phyloP scores from a whole-genome alignment of 2,888 invertebrate genomes.

The Ectobius pallidus region DNA sequence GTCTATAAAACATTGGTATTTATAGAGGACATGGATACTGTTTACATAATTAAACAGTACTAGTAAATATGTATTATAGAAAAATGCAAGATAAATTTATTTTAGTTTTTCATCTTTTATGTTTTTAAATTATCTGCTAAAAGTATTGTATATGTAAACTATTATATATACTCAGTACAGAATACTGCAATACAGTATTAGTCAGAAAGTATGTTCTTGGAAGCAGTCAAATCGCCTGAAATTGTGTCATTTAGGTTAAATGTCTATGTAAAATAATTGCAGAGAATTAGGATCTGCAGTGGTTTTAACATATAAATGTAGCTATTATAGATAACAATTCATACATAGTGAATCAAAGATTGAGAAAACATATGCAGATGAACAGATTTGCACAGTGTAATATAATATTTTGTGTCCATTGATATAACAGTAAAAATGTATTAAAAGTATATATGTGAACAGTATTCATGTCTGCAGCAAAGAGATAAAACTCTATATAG shows the following conservation, averaged over 20 bases:
- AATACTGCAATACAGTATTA: background rate
- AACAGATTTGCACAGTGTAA: background rate
- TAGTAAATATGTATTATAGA: background rate
- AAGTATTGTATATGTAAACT: background rate
- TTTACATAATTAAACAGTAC: background rate
- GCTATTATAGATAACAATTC: background rate
- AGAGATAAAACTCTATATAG: too few species aligned
- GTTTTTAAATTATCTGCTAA: background rate
- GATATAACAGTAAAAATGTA: background rate
- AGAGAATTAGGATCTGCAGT: background rate
- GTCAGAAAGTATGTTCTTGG: background rate
- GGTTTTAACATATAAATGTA: background rate
- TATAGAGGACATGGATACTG: conserved; percentile 9
- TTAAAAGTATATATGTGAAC: background rate
- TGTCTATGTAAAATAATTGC: background rate
- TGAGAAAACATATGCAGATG: background rate
- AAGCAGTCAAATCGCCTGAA: background rate
- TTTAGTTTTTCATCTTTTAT: background rate
- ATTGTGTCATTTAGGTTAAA: background rate
- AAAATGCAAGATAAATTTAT: background rate
- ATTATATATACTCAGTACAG: background rate
- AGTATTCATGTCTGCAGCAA: conserved; percentile 24
- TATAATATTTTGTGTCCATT: background rate
- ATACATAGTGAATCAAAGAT: background rate
- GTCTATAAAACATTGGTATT: background rate